A percentile compares a stretch with the other conserved stretches of the same genome.
These are phyloP conservation scores for Elephantulus edwardii DNA, from an alignment of 2,113 vertebrate genomes.

Conservation along the genomic window DNA sequence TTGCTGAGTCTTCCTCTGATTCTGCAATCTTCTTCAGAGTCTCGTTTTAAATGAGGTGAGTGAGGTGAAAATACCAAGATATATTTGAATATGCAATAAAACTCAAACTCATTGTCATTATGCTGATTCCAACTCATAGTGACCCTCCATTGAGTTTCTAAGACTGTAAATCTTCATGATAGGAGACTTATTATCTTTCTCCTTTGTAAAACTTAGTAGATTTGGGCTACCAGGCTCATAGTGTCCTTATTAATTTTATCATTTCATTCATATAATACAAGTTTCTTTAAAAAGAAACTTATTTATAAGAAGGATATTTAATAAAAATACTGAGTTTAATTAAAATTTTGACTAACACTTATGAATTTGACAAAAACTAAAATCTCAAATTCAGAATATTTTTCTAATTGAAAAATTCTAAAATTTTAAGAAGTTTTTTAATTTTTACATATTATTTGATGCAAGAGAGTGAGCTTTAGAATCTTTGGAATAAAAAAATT, in stretches of 20 bases:
- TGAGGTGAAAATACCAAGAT: neutral
- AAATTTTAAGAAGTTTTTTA: neutral
- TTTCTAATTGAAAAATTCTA: neutral
- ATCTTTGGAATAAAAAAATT: slow-evolving; percentile 9
- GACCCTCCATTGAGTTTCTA: too few relatives aligned
- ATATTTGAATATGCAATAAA: too few relatives aligned
- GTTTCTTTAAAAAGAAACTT: neutral
- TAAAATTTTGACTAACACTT: neutral
- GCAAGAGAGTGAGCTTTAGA: neutral
- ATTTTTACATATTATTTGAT: slow-evolving; percentile 45
- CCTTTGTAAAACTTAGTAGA: too few relatives aligned
- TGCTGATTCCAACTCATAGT: too few relatives aligned
- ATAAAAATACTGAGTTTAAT: neutral
- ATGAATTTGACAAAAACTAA: slow-evolving; percentile 21
- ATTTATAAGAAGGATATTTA: neutral
- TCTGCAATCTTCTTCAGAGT: too few relatives aligned
- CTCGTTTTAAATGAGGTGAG: neutral
- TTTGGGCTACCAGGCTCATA: too few relatives aligned
- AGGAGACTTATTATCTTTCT: too few relatives aligned
- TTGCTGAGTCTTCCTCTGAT: too few relatives aligned
- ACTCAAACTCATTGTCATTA: too few relatives aligned
- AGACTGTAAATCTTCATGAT: too few relatives aligned
- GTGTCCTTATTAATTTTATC: too few relatives aligned
- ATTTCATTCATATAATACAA: neutral
- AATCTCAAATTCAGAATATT: slow-evolving; percentile 1